Conservation (phyloP, 2,888 invertebrate species). For the Drosophila hamatofila region DNA sequence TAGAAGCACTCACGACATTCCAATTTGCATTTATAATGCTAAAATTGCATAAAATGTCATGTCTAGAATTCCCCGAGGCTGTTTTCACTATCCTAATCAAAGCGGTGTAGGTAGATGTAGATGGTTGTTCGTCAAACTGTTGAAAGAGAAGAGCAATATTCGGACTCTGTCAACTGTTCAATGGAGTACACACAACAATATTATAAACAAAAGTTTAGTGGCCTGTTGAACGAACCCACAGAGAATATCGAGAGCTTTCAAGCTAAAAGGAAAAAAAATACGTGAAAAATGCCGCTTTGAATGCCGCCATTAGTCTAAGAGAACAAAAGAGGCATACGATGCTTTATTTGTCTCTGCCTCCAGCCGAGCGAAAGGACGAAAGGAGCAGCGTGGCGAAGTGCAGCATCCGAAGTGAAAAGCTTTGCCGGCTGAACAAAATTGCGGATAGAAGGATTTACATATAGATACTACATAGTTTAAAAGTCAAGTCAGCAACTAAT, state of each 20-base stretch:
- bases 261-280: constrained; percentile 28
- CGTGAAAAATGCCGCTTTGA: constrained; percentile 19
- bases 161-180: constrained; percentile 66
- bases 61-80: neutral
- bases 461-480: neutral
- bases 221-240: constrained; percentile 78
- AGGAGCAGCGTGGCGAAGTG: constrained; percentile 14
- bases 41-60: constrained; percentile 1
- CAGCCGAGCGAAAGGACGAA: neutral
- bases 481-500: neutral
- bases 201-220: constrained; percentile 62
- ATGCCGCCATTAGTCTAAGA: constrained; percentile 3
- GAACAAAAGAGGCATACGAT: constrained; percentile 16
- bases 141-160: constrained; percentile 17
- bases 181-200: constrained; percentile 34
- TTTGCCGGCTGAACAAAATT: neutral
- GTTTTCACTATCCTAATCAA: neutral
- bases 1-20: constrained; percentile 1
- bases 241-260: constrained; percentile 49
- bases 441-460: neutral
- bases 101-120: neutral
- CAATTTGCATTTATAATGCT: constrained; percentile 10
- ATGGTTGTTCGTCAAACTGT: neutral
- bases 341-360: neutral
- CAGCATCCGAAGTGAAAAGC: constrained; percentile 13